Evolutionary conservation across 2,113 vertebrate genomes (phyloP), one percentile per base, ranked within the genome.

Genomic region (Uria aalge): DNA sequence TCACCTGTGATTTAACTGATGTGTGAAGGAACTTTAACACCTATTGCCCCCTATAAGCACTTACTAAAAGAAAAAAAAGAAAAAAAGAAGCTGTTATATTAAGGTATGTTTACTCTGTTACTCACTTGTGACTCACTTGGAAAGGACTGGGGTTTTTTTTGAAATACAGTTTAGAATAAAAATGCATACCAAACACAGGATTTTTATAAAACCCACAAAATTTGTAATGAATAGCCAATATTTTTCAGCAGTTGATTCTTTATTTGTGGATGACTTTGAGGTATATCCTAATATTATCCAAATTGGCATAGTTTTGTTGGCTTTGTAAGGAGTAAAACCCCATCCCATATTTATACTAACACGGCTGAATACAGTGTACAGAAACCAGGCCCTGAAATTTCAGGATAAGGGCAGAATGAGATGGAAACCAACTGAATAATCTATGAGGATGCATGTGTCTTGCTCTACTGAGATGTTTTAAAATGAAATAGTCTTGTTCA

Each of bases 1-100:
- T 94, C 75, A 79, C 30, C 62, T 95, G 21, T 22, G 38, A 91
- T 86, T 85, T 94, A 96, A 78, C 67, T 73, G 71, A 62, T 77
- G 20, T 62, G 23, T 79, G 77, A 85, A 97, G 80, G 53, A 64
- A 57, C 41, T 80, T 96, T 52, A 75, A 62, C 15, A 78, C 23
- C 36, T 81, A 69, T 84, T 94, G 41, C 13, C 22, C 45, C 36
- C 36, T 88, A 38, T 36, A 76, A 87, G 41, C 15, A 80, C 19
- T 53, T 76, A 57, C 8, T 24, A 5, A 77, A 86, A 91, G 47
- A 23, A 14, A 22, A 52, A 53, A 32, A 9, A 8, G 13, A 52
- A 11, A 30, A 18, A 29, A 88, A 77, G 6, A 63, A n/a, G 3
- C 10, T 12, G 3, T 71, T 68, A 4, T 48, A 45, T 53, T 38